phyloP scores from a whole-genome alignment of 2,113 vertebrate species.

The Phalacrocorax carbo region DNA sequence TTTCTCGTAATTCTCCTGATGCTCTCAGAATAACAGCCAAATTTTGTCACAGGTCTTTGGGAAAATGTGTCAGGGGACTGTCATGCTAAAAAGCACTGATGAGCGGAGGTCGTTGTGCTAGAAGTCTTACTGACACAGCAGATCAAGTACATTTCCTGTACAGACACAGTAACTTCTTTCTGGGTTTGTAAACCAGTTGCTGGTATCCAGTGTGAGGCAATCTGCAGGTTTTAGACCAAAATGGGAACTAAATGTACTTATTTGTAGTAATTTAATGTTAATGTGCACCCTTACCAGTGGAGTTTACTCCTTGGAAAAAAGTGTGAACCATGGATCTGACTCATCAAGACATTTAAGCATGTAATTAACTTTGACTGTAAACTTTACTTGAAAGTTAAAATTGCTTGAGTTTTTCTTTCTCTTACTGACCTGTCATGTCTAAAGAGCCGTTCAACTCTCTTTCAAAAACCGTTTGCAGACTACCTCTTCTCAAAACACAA shows the following conservation, averaged over 20 bases:
- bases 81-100: not conserved
- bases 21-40: not conserved
- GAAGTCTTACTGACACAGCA: not conserved
- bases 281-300: not conserved
- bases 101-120: fast-evolving
- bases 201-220: not conserved
- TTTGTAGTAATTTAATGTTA: not conserved
- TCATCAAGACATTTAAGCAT: not conserved
- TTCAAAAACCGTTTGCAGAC: not conserved
- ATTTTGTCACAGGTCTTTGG: not conserved
- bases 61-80: not conserved
- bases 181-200: not conserved
- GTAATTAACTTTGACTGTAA: not conserved
- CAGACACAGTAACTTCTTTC: not conserved
- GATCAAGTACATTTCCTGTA: too few species aligned
- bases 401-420: not conserved
- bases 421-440: not conserved
- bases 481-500: not conserved
- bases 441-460: not conserved
- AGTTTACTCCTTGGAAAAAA: not conserved
- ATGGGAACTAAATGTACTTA: not conserved
- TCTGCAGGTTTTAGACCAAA: not conserved
- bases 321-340: not conserved
- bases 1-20: not conserved
- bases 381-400: not conserved